These are phyloP conservation scores for Brachirus orientalis DNA, from an alignment of 2,113 vertebrate species.

Conservation along the genomic window DNA sequence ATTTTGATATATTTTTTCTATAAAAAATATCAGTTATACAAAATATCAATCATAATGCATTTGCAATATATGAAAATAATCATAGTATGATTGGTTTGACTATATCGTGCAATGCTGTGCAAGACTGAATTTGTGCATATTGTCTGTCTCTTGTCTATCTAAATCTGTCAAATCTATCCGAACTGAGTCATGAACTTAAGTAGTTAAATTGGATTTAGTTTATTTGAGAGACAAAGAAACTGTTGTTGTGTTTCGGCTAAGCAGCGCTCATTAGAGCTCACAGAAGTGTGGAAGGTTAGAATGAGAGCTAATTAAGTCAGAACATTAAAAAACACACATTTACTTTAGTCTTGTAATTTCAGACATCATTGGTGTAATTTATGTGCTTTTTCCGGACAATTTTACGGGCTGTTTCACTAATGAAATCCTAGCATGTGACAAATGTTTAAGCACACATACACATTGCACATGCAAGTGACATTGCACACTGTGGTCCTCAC, in stretches of 20 bases:
- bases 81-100: no score
- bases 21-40: no score
- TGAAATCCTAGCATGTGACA: conserved; percentile 51
- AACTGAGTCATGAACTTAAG: no score
- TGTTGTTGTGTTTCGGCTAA: conserved; percentile 41
- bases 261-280: conserved; percentile 32
- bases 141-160: no score
- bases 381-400: conserved; percentile 40
- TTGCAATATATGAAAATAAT: no score
- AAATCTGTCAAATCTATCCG: no score
- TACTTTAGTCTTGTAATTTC: conserved; percentile 61
- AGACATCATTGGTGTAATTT: conserved; percentile 67
- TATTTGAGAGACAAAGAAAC: conserved; percentile 11
- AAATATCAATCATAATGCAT: no score
- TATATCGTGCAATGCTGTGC: no score
- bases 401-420: conserved; percentile 58
- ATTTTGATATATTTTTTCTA: no score
- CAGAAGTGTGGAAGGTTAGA: conserved; percentile 44
- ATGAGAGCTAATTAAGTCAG: conserved; percentile 66
- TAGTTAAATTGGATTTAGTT: no score
- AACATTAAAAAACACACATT: conserved; percentile 66
- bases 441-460: conserved; percentile 46
- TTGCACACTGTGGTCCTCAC: neutral
- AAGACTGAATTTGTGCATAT: no score
- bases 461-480: neutral